These are phyloP conservation scores for Hermaeophaga mercurialis DNA, from an alignment of 2,888 invertebrate species.

Conservation along the genomic window DNA sequence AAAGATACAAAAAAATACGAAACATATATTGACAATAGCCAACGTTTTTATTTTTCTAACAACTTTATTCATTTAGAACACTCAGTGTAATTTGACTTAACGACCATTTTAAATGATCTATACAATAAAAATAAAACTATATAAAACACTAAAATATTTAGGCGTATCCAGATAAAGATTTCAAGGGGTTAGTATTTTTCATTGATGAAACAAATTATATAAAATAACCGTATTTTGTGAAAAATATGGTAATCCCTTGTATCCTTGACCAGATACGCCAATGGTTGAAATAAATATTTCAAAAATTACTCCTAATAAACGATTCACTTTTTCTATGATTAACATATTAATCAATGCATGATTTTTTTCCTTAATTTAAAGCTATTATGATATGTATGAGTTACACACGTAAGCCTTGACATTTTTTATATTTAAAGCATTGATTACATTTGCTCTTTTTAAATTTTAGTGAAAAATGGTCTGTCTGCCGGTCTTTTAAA, in stretches of 20 bases:
- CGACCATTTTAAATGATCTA: neutral
- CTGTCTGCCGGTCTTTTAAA: too few relatives aligned
- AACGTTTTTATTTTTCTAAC: too few relatives aligned
- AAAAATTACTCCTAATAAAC: conserved; percentile 1
- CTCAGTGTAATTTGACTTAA: conserved; percentile 5
- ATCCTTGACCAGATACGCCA: neutral
- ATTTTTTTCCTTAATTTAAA: conserved; percentile 45
- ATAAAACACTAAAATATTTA: neutral
- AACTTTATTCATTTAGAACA: conserved; percentile 6
- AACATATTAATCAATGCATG: conserved; percentile 17
- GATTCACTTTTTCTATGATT: conserved; percentile 19
- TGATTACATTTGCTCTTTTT: conserved; percentile 35
- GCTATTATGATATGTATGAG: conserved; percentile 57
- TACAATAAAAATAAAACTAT: conserved; percentile 10
- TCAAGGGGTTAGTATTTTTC: neutral
- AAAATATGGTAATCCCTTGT: too few relatives aligned
- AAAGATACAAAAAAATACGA: too few relatives aligned
- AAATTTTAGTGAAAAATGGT: conserved; percentile 31
- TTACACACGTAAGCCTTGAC: conserved; percentile 54
- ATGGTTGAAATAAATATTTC: conserved; percentile 9
- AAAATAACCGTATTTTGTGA: neutral
- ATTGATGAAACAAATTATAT: neutral
- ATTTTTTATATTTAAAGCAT: conserved; percentile 41
- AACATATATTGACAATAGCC: too few relatives aligned
- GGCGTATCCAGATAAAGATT: neutral